These are phyloP conservation scores for Himalopsyche phryganea DNA, from an alignment of 1,140 invertebrate genomes.

Conservation along the genomic window DNA sequence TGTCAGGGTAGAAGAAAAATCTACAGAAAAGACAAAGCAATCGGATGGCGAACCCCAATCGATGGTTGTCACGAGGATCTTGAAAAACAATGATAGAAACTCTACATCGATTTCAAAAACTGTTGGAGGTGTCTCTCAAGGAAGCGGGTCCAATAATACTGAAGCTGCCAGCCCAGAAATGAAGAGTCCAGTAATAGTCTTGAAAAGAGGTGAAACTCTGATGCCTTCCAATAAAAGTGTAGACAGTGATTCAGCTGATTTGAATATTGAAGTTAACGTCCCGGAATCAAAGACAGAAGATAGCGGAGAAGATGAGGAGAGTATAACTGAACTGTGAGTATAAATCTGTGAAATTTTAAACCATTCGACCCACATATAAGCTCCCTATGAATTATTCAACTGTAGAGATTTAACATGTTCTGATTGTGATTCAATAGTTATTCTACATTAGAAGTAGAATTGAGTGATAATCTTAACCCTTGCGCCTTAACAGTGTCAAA, in stretches of 20 bases:
- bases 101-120: not conserved
- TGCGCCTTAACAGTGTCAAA: no score
- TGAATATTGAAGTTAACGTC: not conserved
- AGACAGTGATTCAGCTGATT: not conserved
- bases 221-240: not conserved
- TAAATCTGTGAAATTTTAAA: conserved; percentile 1
- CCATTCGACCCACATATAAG: no score
- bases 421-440: no score
- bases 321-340: conserved; percentile 13
- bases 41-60: not conserved
- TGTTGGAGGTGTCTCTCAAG: not conserved
- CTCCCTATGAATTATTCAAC: no score
- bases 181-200: conserved; percentile 21
- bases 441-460: no score
- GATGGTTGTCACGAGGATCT: conserved; percentile 22
- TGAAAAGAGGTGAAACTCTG: conserved; percentile 25
- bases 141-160: not conserved
- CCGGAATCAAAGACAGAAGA: not conserved
- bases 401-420: no score
- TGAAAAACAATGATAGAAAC: conserved; percentile 21
- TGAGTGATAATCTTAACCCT: no score
- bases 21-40: not conserved
- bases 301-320: conserved; percentile 1
- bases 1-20: not conserved
- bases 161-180: no score